Base-by-base conservation (phyloP, 2,888 invertebrate genomes). In the Caenorhabditis zanzibari region DNA sequence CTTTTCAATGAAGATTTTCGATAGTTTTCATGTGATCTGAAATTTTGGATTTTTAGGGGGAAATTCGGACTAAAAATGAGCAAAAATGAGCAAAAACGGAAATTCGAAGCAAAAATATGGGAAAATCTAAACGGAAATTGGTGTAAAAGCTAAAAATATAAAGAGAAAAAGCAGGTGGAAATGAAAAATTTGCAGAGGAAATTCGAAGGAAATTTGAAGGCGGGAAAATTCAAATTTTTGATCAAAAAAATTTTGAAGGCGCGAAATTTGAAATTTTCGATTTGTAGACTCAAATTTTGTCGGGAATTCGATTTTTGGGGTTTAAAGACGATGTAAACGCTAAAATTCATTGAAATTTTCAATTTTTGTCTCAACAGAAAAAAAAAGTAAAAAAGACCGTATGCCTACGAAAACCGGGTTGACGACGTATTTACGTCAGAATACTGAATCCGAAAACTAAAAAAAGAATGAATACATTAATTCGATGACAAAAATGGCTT, bases 81-180 rank as follows among this genome's bases (percentile, higher is more conserved):
- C 2, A 24, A 9, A 24, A 26, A 49, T 2, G 44, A 44, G 22
- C 22, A 26, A 54, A 32, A 35, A 59, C 19, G n/a, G 7, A 6
- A n/a, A n/a, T n/a, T n/a, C n/a, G n/a, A n/a, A n/a, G n/a, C n/a
- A n/a, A n/a, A n/a, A n/a, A n/a, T n/a, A n/a, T n/a, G n/a, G 19
- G 2, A 59, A 38, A 32, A 32, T 32, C 7, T 32, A 6, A 32
- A 1, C 59, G 59, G 59, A 59, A 19, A 19, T n/a, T 19, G 12
- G 14, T 3, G 41, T 10, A 41, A 41, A 44, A 44, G 14, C 44
- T 16, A 14, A n/a, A 59, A 22, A 38, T 10, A 22, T n/a, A 38
- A 12, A 12, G 10, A 5, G 3, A 74, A 32, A n/a, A n/a, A n/a
- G n/a, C 47, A 66, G 49, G 54, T 63, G 63, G 32, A 66, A 66